A percentile compares a stretch with the other conserved stretches of the same genome.
phyloP scores from a whole-genome alignment of 2,888 invertebrate genomes.

The Panorpa germanica region DNA sequence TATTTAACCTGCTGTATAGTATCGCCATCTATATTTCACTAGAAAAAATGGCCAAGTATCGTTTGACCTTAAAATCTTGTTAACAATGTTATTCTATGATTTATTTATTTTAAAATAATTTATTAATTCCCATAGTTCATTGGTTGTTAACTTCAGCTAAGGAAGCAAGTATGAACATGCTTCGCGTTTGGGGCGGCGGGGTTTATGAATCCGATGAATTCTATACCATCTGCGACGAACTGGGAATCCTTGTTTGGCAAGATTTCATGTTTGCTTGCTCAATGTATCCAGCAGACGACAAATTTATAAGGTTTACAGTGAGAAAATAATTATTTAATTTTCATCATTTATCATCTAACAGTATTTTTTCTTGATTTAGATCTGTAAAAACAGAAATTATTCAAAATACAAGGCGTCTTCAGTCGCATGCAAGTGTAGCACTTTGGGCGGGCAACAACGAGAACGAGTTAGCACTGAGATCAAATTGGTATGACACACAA shows the following conservation, averaged over 20 bases:
- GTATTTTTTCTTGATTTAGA: slow-evolving; percentile 20
- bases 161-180: slow-evolving; percentile 74
- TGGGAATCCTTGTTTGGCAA: slow-evolving; percentile 92
- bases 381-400: slow-evolving; percentile 56
- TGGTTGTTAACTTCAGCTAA: slow-evolving; percentile 51
- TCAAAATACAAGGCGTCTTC: slow-evolving; percentile 65
- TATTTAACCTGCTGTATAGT: too few relatives aligned
- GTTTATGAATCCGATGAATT: slow-evolving; percentile 82
- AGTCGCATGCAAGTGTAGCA: slow-evolving; percentile 71
- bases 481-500: slow-evolving; percentile 57
- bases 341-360: not conserved
- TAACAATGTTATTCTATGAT: too few relatives aligned
- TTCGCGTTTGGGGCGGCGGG: slow-evolving; percentile 99
- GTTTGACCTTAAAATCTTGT: too few relatives aligned
- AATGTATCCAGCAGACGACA: slow-evolving; percentile 56
- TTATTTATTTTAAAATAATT: too few relatives aligned
- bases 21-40: too few relatives aligned
- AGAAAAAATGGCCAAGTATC: too few relatives aligned
- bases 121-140: too few relatives aligned
- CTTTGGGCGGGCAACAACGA: slow-evolving; percentile 96
- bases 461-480: slow-evolving; percentile 75
- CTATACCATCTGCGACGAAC: slow-evolving; percentile 69
- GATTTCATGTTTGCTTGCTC: slow-evolving; percentile 94
- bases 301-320: not conserved
- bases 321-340: slow-evolving; percentile 7